Percentiles rank a stretch among this genome's conserved stretches.
Conservation (phyloP, 2,797 vertebrate genomes). For the Phylloscopus collybita region DNA sequence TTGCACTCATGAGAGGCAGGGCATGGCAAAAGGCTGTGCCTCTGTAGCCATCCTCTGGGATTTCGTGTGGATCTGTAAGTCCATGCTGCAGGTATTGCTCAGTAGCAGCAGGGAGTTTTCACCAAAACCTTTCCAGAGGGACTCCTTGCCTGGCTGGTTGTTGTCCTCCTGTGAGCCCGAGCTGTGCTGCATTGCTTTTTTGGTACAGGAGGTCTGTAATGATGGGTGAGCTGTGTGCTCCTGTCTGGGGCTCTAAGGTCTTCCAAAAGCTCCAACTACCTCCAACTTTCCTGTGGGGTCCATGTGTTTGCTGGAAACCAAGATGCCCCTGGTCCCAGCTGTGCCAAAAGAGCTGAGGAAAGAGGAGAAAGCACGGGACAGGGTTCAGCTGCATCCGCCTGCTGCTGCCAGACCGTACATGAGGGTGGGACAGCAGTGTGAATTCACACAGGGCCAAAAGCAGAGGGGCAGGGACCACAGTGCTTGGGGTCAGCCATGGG, state of each 20-base stretch:
- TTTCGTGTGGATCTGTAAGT: neutral
- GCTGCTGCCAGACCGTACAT: accelerated
- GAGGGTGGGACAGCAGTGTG: accelerated
- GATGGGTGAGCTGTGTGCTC: neutral
- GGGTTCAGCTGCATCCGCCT: neutral
- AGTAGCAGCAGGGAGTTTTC: neutral
- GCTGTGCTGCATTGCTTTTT: neutral
- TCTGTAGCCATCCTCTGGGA: neutral
- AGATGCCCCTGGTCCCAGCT: neutral
- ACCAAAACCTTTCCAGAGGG: neutral
- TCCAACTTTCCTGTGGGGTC: neutral
- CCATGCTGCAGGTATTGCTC: neutral
- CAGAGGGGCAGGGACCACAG: neutral
- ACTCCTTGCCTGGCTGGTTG: accelerated
- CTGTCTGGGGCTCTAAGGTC: neutral
- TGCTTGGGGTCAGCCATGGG: neutral
- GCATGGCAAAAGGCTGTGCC: neutral
- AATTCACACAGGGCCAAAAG: neutral
- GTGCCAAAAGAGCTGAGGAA: neutral
- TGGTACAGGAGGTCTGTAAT: neutral
- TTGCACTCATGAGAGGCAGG: accelerated
- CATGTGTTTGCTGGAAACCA: neutral
- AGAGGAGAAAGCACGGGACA: neutral
- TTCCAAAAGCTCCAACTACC: neutral
- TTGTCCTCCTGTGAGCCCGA: neutral